Evolutionary conservation across 1,140 invertebrate genomes (phyloP).

Genomic region (Pachyrhynchus sulphureomaculatus): DNA sequence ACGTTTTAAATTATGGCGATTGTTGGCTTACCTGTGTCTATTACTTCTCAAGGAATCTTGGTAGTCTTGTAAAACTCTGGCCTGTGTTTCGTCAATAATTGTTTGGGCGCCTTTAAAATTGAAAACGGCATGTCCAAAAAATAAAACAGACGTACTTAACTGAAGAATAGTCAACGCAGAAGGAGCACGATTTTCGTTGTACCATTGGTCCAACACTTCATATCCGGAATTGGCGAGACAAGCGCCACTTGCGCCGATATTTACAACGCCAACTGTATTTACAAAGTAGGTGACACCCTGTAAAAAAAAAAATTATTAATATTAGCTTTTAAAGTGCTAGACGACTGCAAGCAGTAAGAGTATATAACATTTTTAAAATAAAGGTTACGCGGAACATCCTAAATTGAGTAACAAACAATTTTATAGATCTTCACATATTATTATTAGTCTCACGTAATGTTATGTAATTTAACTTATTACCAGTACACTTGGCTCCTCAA

Average conservation of each 20-base stretch:
- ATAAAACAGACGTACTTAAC: slow-evolving; percentile 48
- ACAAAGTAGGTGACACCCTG: slow-evolving; percentile 35
- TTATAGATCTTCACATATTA: too few relatives aligned
- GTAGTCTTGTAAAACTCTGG: slow-evolving; percentile 34
- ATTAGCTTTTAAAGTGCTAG: too few relatives aligned
- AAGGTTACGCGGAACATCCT: too few relatives aligned
- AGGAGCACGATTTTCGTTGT: slow-evolving; percentile 34
- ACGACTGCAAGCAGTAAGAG: too few relatives aligned
- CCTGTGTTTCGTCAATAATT: slow-evolving; percentile 49
- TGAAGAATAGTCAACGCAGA: slow-evolving; percentile 46
- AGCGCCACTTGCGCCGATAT: slow-evolving; percentile 36
- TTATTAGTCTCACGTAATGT: too few relatives aligned
- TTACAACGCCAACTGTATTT: slow-evolving; percentile 42
- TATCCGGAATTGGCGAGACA: slow-evolving; percentile 41
- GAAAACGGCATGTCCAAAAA: slow-evolving; percentile 51
- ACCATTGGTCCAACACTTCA: slow-evolving; percentile 38
- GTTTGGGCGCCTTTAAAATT: slow-evolving; percentile 45
- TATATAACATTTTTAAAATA: too few relatives aligned
- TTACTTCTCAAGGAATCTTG: slow-evolving; percentile 44
- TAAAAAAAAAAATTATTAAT: too few relatives aligned
- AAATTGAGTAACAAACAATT: too few relatives aligned
- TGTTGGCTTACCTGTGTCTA: slow-evolving; percentile 43
- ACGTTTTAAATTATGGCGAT: too few relatives aligned
- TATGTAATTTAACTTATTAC: too few relatives aligned
- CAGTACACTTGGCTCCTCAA: too few relatives aligned